Conservation (phyloP, 2,113 vertebrate species). For the Tragelaphus scriptus region DNA sequence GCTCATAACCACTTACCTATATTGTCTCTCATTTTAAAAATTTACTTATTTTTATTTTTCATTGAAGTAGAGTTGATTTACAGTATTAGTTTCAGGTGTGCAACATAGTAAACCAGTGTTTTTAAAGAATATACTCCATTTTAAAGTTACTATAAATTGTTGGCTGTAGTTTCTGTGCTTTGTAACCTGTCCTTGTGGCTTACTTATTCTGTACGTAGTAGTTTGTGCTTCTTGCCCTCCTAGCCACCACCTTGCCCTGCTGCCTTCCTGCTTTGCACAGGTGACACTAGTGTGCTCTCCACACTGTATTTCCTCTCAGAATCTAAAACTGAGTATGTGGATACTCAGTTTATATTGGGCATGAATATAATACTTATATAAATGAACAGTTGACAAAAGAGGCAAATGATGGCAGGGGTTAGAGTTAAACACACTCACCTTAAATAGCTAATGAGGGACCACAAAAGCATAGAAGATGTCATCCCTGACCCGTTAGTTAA, state of each 20-base stretch:
- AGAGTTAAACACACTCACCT: neutral
- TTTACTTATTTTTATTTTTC: neutral
- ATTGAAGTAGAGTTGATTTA: neutral
- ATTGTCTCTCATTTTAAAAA: neutral
- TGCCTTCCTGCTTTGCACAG: neutral
- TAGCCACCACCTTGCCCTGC: neutral
- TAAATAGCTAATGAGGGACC: neutral
- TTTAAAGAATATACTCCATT: neutral
- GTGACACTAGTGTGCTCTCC: neutral
- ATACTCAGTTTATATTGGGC: neutral
- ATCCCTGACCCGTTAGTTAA: neutral
- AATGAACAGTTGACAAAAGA: neutral
- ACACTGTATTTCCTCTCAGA: neutral
- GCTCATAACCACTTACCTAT: neutral
- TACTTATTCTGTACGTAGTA: neutral
- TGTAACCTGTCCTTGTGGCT: neutral
- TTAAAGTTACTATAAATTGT: neutral
- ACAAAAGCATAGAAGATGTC: neutral
- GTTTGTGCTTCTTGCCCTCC: neutral
- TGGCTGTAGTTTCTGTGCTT: neutral
- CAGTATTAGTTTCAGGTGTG: neutral
- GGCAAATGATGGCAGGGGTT: neutral
- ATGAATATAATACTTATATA: neutral
- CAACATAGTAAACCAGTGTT: neutral
- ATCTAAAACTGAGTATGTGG: neutral